Base-by-base conservation (phyloP, 2,888 invertebrate species). In the Stenchaetothrips biformis region DNA sequence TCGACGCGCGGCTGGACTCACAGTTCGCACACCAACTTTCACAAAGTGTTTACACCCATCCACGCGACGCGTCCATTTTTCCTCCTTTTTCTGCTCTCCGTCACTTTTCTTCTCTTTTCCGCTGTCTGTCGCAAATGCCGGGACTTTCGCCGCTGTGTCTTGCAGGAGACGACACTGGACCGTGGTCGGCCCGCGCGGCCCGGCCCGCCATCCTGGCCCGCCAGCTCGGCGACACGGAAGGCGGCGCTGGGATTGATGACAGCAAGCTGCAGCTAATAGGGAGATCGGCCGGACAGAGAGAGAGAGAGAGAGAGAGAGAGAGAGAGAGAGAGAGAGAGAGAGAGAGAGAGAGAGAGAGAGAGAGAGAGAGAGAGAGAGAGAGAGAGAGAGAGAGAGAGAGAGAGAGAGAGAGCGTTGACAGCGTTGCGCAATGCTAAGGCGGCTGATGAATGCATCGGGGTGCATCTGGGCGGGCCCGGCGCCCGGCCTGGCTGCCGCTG, bases 261-360 rank as follows among this genome's bases (percentile, higher is more conserved):
- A 53, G 53, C 37, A 37, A 37, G 37, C 37, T 37, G 4, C 2
- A 4, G 37, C 53, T 53, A 53, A 53, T 53, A 25, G 67, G 67
- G 67, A 25, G 67, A 74, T n/a, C 67, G 11, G 25, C 37, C 37
- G 37, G 59, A 59, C 18, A 59, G 59, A 59, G 13, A 13, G 59
- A 59, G 59, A 53, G 53, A 53, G 53, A 6, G 53, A 2, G 53
- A 8, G 8, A 8, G 53, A 8, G 3, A 8, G 53, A 6, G 53
- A 2, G 53, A 79, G 62, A 79, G 53, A 59, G 53, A 59, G 25
- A 53, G 79, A 79, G 62, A 79, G 53, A 62, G 62, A 79, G 62
- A 62, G 53, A 62, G 62, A 79, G 79, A 79, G 21, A 59, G 62
- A 79, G 47, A 79, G 49, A 48, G 79, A 79, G 47, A 48, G 48